A percentile compares a stretch with the other conserved stretches of the same genome.
Conservation (phyloP, 2,888 invertebrate genomes). For the Apeira syringaria region DNA sequence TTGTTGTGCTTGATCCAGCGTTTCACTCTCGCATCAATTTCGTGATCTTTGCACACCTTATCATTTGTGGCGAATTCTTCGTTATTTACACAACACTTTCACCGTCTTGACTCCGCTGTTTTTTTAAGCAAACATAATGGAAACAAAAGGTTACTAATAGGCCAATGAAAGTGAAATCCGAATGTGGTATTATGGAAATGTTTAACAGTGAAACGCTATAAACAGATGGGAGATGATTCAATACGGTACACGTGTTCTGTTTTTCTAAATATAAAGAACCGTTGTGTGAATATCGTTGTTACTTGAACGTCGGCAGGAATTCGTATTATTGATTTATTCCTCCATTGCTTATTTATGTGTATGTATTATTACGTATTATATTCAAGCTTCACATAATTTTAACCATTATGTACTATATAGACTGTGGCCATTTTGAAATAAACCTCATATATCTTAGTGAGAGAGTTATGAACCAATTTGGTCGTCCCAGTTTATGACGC, state of each 20-base stretch:
- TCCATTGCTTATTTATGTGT: slow-evolving; percentile 46
- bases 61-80: slow-evolving; percentile 42
- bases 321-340: slow-evolving; percentile 59
- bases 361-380: too few species aligned
- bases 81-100: slow-evolving; percentile 24
- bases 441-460: too few species aligned
- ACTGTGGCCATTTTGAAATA: too few species aligned
- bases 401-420: too few species aligned
- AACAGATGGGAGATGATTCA: slow-evolving; percentile 64
- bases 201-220: slow-evolving; percentile 48
- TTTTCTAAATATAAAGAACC: slow-evolving; percentile 73
- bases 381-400: too few species aligned
- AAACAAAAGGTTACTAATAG: slow-evolving; percentile 16
- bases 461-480: too few species aligned
- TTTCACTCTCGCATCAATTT: slow-evolving; percentile 52
- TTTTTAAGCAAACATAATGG: not conserved
- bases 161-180: slow-evolving; percentile 51
- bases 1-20: slow-evolving; percentile 65
- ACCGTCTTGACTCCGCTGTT: not conserved
- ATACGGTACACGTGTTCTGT: slow-evolving; percentile 62
- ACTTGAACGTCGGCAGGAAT: slow-evolving; percentile 63
- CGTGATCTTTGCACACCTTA: slow-evolving; percentile 28
- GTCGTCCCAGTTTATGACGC: too few species aligned
- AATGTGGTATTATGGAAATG: slow-evolving; percentile 49
- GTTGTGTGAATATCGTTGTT: slow-evolving; percentile 66